These are phyloP conservation scores for Bombus consobrinus DNA, from an alignment of 1,140 invertebrate genomes.

Conservation along the genomic window DNA sequence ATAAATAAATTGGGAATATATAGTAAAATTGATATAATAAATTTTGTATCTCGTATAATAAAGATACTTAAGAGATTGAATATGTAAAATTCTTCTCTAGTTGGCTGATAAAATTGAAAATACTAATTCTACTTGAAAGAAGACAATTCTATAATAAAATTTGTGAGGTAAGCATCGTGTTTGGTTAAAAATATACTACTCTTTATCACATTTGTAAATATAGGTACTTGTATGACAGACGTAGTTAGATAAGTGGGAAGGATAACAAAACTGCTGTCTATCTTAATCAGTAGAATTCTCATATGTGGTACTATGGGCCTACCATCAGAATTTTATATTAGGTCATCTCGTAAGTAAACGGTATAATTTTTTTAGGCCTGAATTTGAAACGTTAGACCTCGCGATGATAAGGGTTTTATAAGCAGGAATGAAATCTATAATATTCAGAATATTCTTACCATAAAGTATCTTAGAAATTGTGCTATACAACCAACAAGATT, in stretches of 20 bases:
- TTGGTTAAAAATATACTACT: background rate
- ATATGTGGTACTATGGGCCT: background rate
- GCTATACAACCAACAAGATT: no score
- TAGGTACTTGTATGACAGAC: background rate
- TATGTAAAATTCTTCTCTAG: no score
- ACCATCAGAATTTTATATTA: background rate
- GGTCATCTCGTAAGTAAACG: background rate
- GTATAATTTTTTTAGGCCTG: background rate
- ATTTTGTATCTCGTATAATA: no score
- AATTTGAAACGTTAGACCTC: background rate
- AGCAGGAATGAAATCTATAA: background rate
- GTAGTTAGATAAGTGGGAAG: background rate
- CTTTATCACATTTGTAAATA: background rate
- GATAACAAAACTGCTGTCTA: background rate
- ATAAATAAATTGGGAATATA: no score
- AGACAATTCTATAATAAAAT: background rate
- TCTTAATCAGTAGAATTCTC: background rate
- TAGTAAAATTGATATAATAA: no score
- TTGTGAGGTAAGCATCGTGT: background rate
- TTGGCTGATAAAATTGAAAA: no score
- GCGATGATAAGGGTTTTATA: background rate
- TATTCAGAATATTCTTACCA: background rate
- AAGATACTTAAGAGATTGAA: no score
- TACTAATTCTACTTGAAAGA: background rate
- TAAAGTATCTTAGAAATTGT: background rate